Percentiles rank a stretch among this genome's conserved stretches.
These are phyloP conservation scores for Plebejus anna DNA, from an alignment of 2,888 invertebrate genomes.

Conservation along the genomic window DNA sequence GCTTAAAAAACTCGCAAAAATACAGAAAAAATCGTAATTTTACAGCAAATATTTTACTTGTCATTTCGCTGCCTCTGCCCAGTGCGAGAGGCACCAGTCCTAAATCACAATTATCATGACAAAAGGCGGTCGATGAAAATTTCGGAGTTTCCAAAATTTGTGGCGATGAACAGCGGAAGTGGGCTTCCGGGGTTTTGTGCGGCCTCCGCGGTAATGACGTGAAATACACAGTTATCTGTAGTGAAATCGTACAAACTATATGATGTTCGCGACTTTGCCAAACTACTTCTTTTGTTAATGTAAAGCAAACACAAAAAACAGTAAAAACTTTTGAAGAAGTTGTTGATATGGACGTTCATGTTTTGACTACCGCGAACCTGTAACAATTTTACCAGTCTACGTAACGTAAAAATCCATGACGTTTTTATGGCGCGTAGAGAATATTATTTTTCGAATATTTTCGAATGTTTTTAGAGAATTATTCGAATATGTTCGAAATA, in stretches of 20 bases:
- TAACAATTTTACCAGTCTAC: no score
- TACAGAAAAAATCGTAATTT: background rate
- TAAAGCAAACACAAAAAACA: no score
- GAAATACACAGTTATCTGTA: constrained; percentile 68
- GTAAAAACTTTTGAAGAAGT: no score
- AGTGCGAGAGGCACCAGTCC: constrained; percentile 12
- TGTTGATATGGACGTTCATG: no score
- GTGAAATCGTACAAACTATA: constrained; percentile 49
- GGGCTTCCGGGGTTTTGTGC: constrained; percentile 64
- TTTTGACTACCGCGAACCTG: no score
- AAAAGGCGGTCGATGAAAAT: constrained; percentile 67
- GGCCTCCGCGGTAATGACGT: constrained; percentile 70
- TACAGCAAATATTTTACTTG: background rate
- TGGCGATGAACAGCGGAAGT: constrained; percentile 70
- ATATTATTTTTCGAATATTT: no score
- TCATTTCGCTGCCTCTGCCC: background rate
- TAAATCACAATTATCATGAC: constrained; percentile 60
- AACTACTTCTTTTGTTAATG: no score
- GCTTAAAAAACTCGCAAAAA: no score
- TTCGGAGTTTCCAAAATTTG: constrained; percentile 74
- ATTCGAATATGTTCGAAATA: no score
- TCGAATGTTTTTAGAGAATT: no score
- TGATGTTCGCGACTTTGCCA: background rate
- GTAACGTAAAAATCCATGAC: no score
- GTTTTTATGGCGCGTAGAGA: no score